A percentile compares a stretch with the other conserved stretches of the same genome.
Evolutionary conservation across 92 coral and sea anemone species (phyloP).

Genomic region (Epizoanthus rinbou): DNA sequence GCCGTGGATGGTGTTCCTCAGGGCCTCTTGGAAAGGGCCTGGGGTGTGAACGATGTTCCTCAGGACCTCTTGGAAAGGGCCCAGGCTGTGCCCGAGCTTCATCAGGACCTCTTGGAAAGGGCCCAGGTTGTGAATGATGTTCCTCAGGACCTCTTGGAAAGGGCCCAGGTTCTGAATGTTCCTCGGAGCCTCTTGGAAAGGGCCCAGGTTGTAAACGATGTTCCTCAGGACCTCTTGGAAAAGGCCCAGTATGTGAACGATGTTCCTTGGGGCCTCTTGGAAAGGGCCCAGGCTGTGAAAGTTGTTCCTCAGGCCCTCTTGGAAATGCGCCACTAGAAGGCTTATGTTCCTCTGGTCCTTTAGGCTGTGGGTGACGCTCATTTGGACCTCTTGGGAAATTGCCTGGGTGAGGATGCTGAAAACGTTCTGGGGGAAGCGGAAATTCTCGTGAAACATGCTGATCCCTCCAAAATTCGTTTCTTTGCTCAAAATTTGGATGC

Average conservation of each 20-base stretch:
- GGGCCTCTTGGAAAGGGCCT: not conserved
- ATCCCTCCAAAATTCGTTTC: constrained; percentile 25
- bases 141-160: constrained; percentile 45
- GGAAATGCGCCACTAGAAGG: not conserved
- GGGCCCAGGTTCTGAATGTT: constrained; percentile 31
- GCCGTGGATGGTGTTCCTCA: not conserved
- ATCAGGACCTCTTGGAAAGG: constrained; percentile 19
- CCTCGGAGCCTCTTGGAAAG: not conserved
- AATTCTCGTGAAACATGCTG: not conserved
- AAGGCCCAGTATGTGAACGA: not conserved
- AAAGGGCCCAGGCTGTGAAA: not conserved
- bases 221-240: constrained; percentile 30
- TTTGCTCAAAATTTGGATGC: constrained; percentile 26
- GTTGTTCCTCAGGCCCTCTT: constrained; percentile 18
- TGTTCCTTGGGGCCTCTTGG: not conserved
- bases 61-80: not conserved
- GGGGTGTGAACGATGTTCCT: constrained; percentile 19
- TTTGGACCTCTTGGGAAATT: constrained; percentile 12
- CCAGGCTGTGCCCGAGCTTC: not conserved
- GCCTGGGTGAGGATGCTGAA: not conserved
- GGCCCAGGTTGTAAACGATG: too few species aligned
- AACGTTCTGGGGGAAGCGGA: constrained; percentile 22
- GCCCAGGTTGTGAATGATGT: not conserved
- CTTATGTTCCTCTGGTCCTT: constrained; percentile 23
- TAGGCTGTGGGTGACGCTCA: not conserved